Evolutionary conservation across 2,888 invertebrate species (phyloP), one percentile per base, ranked within the genome.

Genomic region (Sthenelais limicola): DNA sequence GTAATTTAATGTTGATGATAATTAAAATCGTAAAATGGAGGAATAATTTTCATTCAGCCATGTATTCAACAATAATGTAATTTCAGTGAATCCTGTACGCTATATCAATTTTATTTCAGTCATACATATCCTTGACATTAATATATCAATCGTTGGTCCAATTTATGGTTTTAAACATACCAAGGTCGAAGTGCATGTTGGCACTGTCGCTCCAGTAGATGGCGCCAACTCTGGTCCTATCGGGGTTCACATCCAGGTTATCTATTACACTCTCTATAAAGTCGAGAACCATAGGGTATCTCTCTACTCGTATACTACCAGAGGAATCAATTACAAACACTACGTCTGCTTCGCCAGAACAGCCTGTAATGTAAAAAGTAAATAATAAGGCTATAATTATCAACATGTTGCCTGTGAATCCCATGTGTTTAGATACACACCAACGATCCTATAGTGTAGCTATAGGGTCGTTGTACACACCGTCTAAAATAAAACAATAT

Each of bases 201-300:
- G 76, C 77, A 15, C 52, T 52, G 68, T 75, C 71, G 28, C 74
- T 73, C 74, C 76, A 80, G 72, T 70, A 79, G 38, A 78, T 33
- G 24, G 77, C 62, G 12, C 76, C 76, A 15, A 80, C 76, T 3
- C 76, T 66, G 7, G 76, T 75, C 12, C 68, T 21, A 49, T 48
- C 35, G n/a, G 43, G 68, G 26, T 52, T 18, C 0, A 79, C 58
- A 43, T 79, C 79, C 24, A 79, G 52, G 26, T 72, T 47, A 21
- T 70, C 26, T 3, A 74, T 69, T 7, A 79, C 47, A 21, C 43
- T 62, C n/a, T 54, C 24, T 9, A 74, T 71, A 67, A 79, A 79
- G 35, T 74, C 69, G 3, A 70, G 35, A 12, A 79, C 62, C 9
- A 30, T 26, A 2, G 71, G 73, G 49, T 68, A 73, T 5, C 67